A percentile compares a stretch with the other conserved stretches of the same genome.
Evolutionary conservation across 2,888 invertebrate species (phyloP).

Genomic region (Dorcus parallelipipedus): DNA sequence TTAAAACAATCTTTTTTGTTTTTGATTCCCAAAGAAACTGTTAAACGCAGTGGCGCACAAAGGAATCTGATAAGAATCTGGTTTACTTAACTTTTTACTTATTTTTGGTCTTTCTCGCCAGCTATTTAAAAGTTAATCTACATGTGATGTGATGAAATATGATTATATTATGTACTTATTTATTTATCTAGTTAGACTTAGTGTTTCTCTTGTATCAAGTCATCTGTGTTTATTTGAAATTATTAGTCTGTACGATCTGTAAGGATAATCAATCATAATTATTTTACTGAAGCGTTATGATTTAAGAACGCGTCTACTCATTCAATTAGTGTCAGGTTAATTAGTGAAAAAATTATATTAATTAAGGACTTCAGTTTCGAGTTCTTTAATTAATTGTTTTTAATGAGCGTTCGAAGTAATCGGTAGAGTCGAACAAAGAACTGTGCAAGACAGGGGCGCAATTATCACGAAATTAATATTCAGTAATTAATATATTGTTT

Average conservation of each 20-base stretch:
- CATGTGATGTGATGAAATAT: too few species aligned
- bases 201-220: neutral
- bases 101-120: too few species aligned
- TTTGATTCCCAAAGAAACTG: too few species aligned
- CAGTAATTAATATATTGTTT: neutral
- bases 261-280: too few species aligned
- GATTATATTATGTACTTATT: neutral
- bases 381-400: conserved; percentile 9
- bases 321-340: conserved; percentile 4
- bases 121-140: too few species aligned
- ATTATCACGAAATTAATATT: neutral
- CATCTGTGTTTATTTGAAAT: neutral
- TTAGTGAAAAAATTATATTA: conserved; percentile 11
- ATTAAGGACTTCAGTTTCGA: conserved; percentile 6
- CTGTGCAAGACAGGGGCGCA: neutral
- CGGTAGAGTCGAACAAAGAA: neutral
- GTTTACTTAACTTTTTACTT: too few species aligned
- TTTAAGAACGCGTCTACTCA: neutral
- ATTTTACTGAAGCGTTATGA: neutral
- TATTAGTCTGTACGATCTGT: neutral
- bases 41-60: too few species aligned
- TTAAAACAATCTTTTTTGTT: too few species aligned
- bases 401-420: conserved; percentile 4
- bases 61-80: too few species aligned
- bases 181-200: neutral